Conservation (phyloP, 2,113 vertebrate genomes). For the Trematocara macrostoma region DNA sequence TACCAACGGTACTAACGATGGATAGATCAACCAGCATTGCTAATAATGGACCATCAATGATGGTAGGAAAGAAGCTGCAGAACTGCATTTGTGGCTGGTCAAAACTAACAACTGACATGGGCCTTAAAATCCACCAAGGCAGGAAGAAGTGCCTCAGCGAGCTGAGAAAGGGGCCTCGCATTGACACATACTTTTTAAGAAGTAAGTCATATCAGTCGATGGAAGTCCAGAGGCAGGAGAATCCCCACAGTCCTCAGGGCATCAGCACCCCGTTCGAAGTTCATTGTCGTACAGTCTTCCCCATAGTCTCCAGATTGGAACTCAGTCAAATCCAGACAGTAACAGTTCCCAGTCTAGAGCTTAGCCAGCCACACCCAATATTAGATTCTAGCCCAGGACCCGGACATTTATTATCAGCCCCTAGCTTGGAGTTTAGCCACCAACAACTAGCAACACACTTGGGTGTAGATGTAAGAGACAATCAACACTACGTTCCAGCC, state of each 20-base stretch:
- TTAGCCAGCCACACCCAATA: accelerated
- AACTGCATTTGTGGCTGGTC: background rate
- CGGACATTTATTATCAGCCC: background rate
- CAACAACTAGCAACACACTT: background rate
- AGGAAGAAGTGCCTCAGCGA: background rate
- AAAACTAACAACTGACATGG: background rate
- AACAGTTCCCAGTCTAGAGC: background rate
- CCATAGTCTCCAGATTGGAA: background rate
- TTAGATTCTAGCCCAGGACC: background rate
- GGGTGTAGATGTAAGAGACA: background rate
- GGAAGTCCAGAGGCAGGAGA: accelerated
- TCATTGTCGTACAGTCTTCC: background rate
- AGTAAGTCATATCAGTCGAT: background rate
- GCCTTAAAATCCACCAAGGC: background rate
- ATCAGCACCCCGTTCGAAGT: background rate
- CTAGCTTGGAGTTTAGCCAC: background rate
- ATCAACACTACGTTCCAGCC: background rate
- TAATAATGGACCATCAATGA: background rate
- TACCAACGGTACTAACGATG: background rate
- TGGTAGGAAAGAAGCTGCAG: background rate
- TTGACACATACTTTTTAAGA: background rate
- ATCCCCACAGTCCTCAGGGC: background rate
- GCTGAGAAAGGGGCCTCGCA: background rate
- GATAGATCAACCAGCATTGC: background rate
- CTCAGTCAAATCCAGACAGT: background rate